Evolutionary conservation across 2,797 vertebrate genomes (phyloP), one percentile per base, ranked within the genome.

Genomic region (Champsocephalus gunnari): DNA sequence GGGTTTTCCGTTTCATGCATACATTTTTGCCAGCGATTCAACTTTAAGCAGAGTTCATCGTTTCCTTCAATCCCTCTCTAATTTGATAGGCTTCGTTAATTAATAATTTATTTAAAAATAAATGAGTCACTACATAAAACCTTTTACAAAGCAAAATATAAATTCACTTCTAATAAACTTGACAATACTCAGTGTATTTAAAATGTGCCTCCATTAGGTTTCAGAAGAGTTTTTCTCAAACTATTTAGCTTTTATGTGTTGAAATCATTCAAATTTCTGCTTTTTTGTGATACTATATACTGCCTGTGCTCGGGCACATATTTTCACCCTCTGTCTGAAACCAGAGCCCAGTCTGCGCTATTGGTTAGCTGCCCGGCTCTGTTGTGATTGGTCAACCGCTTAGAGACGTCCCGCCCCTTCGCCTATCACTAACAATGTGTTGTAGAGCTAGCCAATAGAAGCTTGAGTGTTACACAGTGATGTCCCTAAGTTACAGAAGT

Each of bases 1-100:
- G 54, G 49, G 28, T 61, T 74, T 74, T 64, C 16, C 0, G 9
- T 47, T 51, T 43, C 49, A 62, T 9, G 17, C 2, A 14, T 67
- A 43, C 32, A 3, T 34, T 44, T 9, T 4, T 7, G 19, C 19
- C 24, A 43, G 0, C 14, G 16, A 13, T 73, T 54, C 2, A 44
- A n/a, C 56, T n/a, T 9, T 24, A 8, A 19, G 44, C 58, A 21
- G 11, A 2, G 43, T 45, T 10, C 38, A 19, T 12, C 13, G 13
- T 51, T 41, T 45, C n/a, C 16, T 19, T 21, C 9, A 21, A 21
- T 3, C n/a, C 58, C 19, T 24, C 8, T 51, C 17, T 21, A 11
- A 13, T 65, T 16, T 65, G 48, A 9, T 13, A 8, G 11, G 47
- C 12, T 49, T 3, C 9, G 19, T 19, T 19, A 19, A 19, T 19